Evolutionary conservation across 2,797 vertebrate species (phyloP).

Genomic region (Geotrypetes seraphini): DNA sequence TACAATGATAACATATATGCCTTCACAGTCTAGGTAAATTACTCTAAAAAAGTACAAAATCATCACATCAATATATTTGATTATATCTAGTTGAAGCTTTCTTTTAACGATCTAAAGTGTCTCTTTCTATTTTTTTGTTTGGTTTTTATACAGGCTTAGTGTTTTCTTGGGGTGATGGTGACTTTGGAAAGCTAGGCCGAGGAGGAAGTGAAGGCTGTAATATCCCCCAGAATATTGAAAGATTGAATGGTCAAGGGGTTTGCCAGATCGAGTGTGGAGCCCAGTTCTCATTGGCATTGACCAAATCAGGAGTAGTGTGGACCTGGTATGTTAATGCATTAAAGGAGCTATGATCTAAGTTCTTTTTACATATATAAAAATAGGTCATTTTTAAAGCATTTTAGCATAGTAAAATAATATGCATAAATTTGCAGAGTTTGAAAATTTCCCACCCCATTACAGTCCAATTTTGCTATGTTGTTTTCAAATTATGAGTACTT

Average conservation of each 20-base stretch:
- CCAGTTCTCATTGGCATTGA: conserved; percentile 92
- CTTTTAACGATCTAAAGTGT: conserved; percentile 5
- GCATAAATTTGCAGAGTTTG: too few relatives aligned
- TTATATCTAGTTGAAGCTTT: fast-evolving
- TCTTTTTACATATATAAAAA: not conserved
- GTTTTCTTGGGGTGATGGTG: conserved; percentile 97
- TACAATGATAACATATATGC: too few relatives aligned
- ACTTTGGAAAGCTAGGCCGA: conserved; percentile 92
- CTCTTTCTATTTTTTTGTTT: not conserved
- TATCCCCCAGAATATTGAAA: conserved; percentile 93
- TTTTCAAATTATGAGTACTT: too few relatives aligned
- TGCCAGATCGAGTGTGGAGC: conserved; percentile 97
- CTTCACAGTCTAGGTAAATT: too few relatives aligned
- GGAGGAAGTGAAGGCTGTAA: conserved; percentile 97
- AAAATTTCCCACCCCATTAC: too few relatives aligned
- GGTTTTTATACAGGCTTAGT: conserved; percentile 68
- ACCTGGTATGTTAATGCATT: conserved; percentile 80
- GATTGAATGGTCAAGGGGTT: conserved; percentile 87
- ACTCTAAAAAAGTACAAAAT: too few relatives aligned
- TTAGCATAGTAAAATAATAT: too few relatives aligned
- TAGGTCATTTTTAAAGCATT: too few relatives aligned
- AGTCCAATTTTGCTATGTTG: too few relatives aligned
- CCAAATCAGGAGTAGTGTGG: conserved; percentile 96
- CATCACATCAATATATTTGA: too few relatives aligned
- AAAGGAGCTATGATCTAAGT: too few relatives aligned